These are phyloP conservation scores for Zaprionus taronus DNA, from an alignment of 1,140 invertebrate species.

Conservation along the genomic window DNA sequence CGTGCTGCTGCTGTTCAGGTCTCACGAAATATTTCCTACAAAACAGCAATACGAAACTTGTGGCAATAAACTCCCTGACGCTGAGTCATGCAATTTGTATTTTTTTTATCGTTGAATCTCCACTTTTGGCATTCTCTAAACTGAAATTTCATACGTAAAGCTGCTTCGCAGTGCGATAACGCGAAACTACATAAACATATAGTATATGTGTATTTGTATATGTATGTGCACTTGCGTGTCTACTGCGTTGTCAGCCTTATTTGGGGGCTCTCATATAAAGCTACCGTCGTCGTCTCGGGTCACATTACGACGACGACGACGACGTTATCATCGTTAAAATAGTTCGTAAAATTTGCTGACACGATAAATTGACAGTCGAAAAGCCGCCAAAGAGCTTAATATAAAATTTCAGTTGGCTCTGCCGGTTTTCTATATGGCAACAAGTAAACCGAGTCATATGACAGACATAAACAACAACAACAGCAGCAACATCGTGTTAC, in stretches of 20 bases:
- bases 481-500: slow-evolving; percentile 8
- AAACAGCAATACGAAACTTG: slow-evolving; percentile 10
- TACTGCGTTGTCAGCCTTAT: slow-evolving; percentile 10
- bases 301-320: slow-evolving; percentile 3
- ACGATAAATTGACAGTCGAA: slow-evolving; percentile 32
- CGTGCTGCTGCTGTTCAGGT: background rate
- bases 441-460: slow-evolving; percentile 45
- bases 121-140: slow-evolving; percentile 45
- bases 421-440: slow-evolving; percentile 20
- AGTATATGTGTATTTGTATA: background rate
- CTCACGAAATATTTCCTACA: background rate
- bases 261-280: background rate
- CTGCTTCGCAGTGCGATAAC: slow-evolving; percentile 38
- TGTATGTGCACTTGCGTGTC: slow-evolving; percentile 2
- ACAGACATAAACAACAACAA: background rate
- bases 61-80: slow-evolving; percentile 47
- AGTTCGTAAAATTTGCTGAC: slow-evolving; percentile 31
- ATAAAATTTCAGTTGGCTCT: slow-evolving; percentile 59
- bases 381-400: slow-evolving; percentile 42
- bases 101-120: slow-evolving; percentile 42
- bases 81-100: slow-evolving; percentile 34
- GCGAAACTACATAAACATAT: background rate
- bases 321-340: slow-evolving; percentile 47
- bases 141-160: slow-evolving; percentile 58
- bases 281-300: slow-evolving; percentile 9